These are phyloP conservation scores for Hystrix brachyura DNA, from an alignment of 2,113 vertebrate species.

Conservation along the genomic window DNA sequence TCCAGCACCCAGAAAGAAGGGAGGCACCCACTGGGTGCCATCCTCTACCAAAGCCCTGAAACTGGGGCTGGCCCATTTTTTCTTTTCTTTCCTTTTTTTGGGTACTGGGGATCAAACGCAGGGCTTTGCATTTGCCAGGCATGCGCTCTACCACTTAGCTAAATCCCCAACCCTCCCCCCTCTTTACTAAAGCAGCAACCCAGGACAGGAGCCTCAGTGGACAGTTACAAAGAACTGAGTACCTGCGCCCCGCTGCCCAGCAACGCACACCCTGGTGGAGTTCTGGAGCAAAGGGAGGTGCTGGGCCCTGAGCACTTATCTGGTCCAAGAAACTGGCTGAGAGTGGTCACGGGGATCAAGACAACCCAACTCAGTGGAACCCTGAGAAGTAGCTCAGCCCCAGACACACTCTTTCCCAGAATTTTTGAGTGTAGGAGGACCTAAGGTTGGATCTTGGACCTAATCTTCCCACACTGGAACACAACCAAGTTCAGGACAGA, in stretches of 20 bases:
- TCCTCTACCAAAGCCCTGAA: too few relatives aligned
- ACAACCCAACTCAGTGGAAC: background rate
- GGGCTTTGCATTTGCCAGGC: too few relatives aligned
- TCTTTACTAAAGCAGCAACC: background rate
- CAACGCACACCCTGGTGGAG: background rate
- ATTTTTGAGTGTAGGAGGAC: background rate
- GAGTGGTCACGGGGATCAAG: background rate
- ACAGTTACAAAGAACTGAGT: background rate
- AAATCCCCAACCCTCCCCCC: too few relatives aligned
- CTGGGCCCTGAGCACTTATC: background rate
- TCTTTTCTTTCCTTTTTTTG: too few relatives aligned
- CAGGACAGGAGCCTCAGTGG: background rate
- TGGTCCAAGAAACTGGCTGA: background rate
- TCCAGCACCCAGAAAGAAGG: background rate
- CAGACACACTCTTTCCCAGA: background rate
- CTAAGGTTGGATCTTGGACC: background rate
- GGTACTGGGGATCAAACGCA: too few relatives aligned
- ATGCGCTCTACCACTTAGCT: too few relatives aligned
- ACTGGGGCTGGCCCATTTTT: background rate
- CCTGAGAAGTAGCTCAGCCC: background rate
- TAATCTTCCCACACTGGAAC: rapidly evolving
- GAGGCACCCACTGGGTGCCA: background rate
- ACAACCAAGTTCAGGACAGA: background rate
- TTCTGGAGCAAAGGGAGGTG: background rate
- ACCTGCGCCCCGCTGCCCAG: background rate